These are phyloP conservation scores for Hippopotamyrus pictus DNA, from an alignment of 2,797 vertebrate species.

Conservation along the genomic window DNA sequence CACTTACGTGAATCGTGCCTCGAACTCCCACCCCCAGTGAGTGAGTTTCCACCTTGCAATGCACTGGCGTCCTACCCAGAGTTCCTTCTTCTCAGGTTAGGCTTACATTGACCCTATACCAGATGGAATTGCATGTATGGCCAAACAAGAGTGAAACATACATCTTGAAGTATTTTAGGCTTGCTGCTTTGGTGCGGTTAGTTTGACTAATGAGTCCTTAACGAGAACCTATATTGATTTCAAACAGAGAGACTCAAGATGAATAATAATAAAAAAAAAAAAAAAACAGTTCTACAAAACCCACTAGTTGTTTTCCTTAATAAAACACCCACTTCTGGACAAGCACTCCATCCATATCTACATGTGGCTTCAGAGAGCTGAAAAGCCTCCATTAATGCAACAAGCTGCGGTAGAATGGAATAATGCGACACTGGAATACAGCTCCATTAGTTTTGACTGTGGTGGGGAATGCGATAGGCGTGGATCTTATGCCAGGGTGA, in stretches of 20 bases:
- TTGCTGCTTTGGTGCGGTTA: not conserved
- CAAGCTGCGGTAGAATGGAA: not conserved
- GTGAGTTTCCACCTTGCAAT: not conserved
- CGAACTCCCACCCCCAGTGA: not conserved
- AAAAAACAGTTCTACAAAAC: not conserved
- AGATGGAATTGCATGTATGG: not conserved
- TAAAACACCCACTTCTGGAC: not conserved
- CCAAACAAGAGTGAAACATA: not conserved
- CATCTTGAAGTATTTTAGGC: not conserved
- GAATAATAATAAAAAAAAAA: not conserved
- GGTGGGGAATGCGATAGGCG: not conserved
- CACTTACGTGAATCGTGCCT: not conserved
- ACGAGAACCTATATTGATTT: not conserved
- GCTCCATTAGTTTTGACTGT: not conserved
- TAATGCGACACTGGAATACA: not conserved
- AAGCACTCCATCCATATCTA: not conserved
- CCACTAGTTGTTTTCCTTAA: not conserved
- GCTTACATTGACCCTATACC: not conserved
- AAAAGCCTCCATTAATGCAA: not conserved
- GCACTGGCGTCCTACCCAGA: not conserved
- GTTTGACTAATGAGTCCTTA: not conserved
- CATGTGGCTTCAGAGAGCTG: not conserved
- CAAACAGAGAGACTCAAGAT: not conserved
- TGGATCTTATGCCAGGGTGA: not conserved
- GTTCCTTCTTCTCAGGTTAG: not conserved